Conservation (phyloP, 2,797 vertebrate genomes). For the Acipenser ruthenus region DNA sequence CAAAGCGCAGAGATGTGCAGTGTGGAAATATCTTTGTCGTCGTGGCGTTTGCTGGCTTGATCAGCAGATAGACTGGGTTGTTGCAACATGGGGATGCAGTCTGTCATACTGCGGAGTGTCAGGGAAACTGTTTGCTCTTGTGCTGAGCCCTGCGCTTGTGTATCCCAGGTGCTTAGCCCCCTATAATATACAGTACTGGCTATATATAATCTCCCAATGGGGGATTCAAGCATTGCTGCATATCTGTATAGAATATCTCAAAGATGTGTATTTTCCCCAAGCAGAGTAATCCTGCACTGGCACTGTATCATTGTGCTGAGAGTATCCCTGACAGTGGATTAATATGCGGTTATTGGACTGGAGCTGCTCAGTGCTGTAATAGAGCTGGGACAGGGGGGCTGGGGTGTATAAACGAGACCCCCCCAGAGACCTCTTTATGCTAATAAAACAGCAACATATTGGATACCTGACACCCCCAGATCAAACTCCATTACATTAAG, state of each 20-base stretch:
- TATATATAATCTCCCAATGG: too few species aligned
- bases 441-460: conserved; percentile 85
- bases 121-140: too few species aligned
- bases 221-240: conserved; percentile 19
- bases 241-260: conserved; percentile 30
- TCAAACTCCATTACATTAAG: conserved; percentile 93
- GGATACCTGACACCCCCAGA: conserved; percentile 75
- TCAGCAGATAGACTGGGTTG: too few species aligned
- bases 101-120: too few species aligned
- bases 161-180: too few species aligned
- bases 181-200: too few species aligned
- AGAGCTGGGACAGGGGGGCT: conserved; percentile 38
- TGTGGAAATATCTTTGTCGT: too few species aligned
- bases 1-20: too few species aligned
- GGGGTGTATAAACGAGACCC: conserved; percentile 70
- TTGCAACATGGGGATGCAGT: too few species aligned
- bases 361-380: conserved; percentile 32
- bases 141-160: too few species aligned
- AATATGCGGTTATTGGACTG: conserved; percentile 48
- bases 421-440: conserved; percentile 80
- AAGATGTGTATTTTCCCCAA: conserved; percentile 30
- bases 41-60: too few species aligned
- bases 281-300: conserved; percentile 10
- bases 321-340: conserved; percentile 30
- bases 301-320: conserved; percentile 39